phyloP scores from a whole-genome alignment of 2,888 invertebrate genomes.

The Rambutsinella grinnellia region DNA sequence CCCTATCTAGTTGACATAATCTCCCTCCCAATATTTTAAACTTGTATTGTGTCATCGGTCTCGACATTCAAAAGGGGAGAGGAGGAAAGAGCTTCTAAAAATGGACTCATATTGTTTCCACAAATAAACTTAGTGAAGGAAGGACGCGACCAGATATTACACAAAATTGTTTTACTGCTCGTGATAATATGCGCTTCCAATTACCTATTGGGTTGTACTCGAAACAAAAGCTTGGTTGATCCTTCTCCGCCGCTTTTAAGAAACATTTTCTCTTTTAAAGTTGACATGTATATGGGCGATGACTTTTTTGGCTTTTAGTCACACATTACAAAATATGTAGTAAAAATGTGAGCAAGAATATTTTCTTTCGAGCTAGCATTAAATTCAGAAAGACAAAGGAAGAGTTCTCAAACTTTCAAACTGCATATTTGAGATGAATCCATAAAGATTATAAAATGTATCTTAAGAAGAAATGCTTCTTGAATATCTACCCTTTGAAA shows the following conservation, averaged over 20 bases:
- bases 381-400: background rate
- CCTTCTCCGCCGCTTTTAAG: background rate
- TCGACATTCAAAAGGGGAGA: constrained; percentile 26
- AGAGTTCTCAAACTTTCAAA: background rate
- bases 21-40: background rate
- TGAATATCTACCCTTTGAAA: too few species aligned
- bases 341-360: constrained; percentile 29
- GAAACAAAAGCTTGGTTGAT: background rate
- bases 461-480: too few species aligned
- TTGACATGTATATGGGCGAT: constrained; percentile 44
- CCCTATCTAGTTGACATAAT: background rate
- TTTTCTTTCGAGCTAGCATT: constrained; percentile 1
- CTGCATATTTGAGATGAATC: background rate
- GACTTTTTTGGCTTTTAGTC: constrained; percentile 40
- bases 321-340: constrained; percentile 24
- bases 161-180: constrained; percentile 45
- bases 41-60: constrained; percentile 2
- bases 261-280: constrained; percentile 36
- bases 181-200: too few species aligned
- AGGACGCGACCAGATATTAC: constrained; percentile 26
- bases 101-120: constrained; percentile 56
- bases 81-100: constrained; percentile 41
- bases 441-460: background rate
- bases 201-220: too few species aligned
- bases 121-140: constrained; percentile 45